Evolutionary conservation across 2,888 invertebrate species (phyloP).

Genomic region (Synanthedon myopaeformis): DNA sequence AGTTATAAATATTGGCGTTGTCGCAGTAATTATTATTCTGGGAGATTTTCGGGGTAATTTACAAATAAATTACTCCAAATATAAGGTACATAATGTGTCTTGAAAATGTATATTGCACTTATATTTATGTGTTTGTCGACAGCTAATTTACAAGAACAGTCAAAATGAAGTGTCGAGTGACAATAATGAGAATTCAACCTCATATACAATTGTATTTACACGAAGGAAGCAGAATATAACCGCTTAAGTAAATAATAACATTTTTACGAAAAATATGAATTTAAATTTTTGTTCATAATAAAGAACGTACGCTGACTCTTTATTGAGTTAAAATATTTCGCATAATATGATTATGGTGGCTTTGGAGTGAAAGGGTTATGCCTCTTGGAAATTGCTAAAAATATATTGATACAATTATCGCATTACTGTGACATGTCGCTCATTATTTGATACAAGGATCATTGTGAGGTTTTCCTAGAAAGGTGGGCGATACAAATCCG

Average conservation of each 20-base stretch:
- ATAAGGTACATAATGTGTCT: too few species aligned
- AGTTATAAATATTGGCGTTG: too few species aligned
- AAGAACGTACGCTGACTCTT: background rate
- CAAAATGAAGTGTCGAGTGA: background rate
- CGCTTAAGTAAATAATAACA: background rate
- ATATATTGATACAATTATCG: slow-evolving; percentile 6
- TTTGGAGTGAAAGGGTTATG: slow-evolving; percentile 27
- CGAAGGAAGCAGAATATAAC: background rate
- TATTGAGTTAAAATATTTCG: slow-evolving; percentile 9
- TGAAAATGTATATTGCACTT: too few species aligned
- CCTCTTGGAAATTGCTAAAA: slow-evolving; percentile 17
- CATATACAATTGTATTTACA: background rate
- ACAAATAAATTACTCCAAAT: too few species aligned
- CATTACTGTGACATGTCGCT: slow-evolving; percentile 5
- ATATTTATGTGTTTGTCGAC: too few species aligned
- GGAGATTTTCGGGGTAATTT: too few species aligned
- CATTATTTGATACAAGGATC: slow-evolving; percentile 8
- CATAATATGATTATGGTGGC: slow-evolving; percentile 9
- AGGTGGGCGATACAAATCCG: slow-evolving; percentile 12
- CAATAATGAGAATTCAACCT: background rate
- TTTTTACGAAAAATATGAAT: background rate
- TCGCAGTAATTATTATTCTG: too few species aligned
- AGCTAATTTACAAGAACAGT: background rate
- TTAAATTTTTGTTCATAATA: background rate
- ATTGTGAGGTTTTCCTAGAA: slow-evolving; percentile 16